Evolutionary conservation across 2,888 invertebrate genomes (phyloP), one percentile per base, ranked within the genome.

Genomic region (Ethmia dodecea): DNA sequence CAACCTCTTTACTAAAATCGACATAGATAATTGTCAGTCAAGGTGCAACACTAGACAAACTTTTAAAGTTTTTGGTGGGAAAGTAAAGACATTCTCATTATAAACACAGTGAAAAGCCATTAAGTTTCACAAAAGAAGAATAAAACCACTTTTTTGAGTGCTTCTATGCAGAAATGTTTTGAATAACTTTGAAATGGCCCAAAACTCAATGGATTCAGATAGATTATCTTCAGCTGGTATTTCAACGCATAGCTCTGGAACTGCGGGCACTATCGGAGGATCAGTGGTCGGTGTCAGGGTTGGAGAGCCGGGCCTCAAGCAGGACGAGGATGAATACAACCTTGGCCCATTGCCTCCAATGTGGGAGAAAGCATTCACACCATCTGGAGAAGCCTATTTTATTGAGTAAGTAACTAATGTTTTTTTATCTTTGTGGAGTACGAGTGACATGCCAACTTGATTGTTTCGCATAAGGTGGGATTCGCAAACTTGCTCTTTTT

Each of bases 321-420:
- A 77, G 31, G 88, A 88, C 60, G 91, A 92, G 40, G 90, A 91
- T 47, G 90, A 91, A 47, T 93, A 93, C 65, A 94, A 94, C 45
- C 83, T 98, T 35, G 98, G 98, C 11, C 95, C 98, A 1, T 81
- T 99, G 48, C 98, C 98, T 37, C 89, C 92, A 3, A 97, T 98
- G 87, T 99, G 99, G 99, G 98, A 99, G 76, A 96, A 97, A 70
- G 97, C 98, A 3, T 97, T 94, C 67, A 98, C 98, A 8, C 97
- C 98, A 48, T 94, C 95, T 42, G 98, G 98, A 55, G 98, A 98
- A 87, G 92, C 95, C 40, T 99, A 99, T 84, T 99, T 97, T 67
- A 99, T 99, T 55, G 98, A 99, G 97, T 94, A 83, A 90, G 92
- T 90, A 50, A 22, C 5, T 22, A 22, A n/a, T 22, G 9, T 22